Base-by-base conservation (phyloP, 2,113 vertebrate species). In the Chitala chitala region DNA sequence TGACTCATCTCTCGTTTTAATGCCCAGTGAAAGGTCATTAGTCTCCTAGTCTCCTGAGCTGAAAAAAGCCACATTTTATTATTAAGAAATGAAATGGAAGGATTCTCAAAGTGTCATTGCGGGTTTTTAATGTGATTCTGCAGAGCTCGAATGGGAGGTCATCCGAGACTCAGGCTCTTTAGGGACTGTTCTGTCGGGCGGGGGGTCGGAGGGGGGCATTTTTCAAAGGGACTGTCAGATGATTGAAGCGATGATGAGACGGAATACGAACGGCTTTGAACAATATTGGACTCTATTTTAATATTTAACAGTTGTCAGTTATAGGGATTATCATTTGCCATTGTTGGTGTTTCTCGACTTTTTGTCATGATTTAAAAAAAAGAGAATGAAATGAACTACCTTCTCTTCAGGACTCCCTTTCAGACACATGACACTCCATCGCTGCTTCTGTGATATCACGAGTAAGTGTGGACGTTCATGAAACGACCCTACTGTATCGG, bases 51-150 rank as follows among this genome's bases (percentile, higher is more conserved):
- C 44, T 40, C 56, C 51, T 50, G 29, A 26, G 15, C 64, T 42
- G 56, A 51, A 69, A 61, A 46, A 61, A 54, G 22, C 54, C 53
- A 36, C 61, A 69, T 63, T 66, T 70, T 56, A 38, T 46, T 54
- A 66, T 75, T 69, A 72, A 51, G 72, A 42, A 69, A 75, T 69
- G 56, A 58, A 72, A 61, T 65, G 53, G 56, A 69, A 72, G 61
- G 58, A 56, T 71, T 55, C 63, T 36, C 26, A 66, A 64, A 55
- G 46, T 73, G 61, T 71, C 74, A 72, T 46, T 48, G 17, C 53
- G 26, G 54, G 48, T 46, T 71, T 73, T 78, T 63, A 66, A 76
- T 66, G 63, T 51, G 46, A 75, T 66, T 76, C 69, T 76, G 55
- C 71, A 17, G 26, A 56, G 26, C 36, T 70, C 51, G 12, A 10